Evolutionary conservation across 2,797 vertebrate genomes (phyloP).

Genomic region (Nyctibius grandis): DNA sequence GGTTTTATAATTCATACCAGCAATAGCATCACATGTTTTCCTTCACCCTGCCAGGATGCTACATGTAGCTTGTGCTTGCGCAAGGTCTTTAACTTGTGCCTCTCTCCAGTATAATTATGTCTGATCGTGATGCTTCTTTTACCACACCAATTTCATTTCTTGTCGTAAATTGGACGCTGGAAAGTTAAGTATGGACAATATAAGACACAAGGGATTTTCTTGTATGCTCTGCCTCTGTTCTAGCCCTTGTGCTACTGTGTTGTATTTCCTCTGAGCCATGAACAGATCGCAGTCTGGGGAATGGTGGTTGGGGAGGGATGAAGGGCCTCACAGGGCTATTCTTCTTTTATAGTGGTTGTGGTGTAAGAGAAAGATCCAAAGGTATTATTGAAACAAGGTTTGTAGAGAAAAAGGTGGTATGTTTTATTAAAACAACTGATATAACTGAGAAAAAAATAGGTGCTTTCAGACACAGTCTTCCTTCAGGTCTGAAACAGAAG

Average conservation of each 20-base stretch:
- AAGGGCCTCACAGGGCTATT: not conserved
- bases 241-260: not conserved
- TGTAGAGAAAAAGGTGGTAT: not conserved
- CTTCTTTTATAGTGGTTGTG: not conserved
- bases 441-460: not conserved
- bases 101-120: not conserved
- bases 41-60: not conserved
- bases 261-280: not conserved
- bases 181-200: not conserved
- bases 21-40: not conserved
- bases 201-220: not conserved
- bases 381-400: not conserved
- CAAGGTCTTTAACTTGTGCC: not conserved
- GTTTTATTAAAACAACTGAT: not conserved
- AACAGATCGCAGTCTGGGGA: not conserved
- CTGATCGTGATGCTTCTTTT: not conserved
- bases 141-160: not conserved
- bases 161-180: not conserved
- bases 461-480: not conserved
- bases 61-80: not conserved
- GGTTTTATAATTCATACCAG: slow-evolving; percentile 20
- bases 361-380: not conserved
- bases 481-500: not conserved
- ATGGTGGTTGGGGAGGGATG: not conserved
- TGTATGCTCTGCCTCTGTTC: not conserved